Conservation (phyloP, 1,140 invertebrate genomes). For the Bombus vancouverensis region DNA sequence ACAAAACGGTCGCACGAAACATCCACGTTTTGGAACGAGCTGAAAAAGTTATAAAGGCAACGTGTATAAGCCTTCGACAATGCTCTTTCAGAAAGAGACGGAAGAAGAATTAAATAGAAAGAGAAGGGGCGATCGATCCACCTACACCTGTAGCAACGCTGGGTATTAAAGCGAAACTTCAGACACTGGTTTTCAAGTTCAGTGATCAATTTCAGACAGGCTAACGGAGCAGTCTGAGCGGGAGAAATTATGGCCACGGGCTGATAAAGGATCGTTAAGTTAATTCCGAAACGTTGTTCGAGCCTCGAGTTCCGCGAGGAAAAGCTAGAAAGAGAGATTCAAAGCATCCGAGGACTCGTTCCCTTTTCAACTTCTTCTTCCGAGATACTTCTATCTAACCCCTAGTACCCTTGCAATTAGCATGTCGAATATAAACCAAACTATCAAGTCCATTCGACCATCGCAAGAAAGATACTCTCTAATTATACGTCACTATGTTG, state of each 20-base stretch:
- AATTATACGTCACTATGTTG: constrained; percentile 15
- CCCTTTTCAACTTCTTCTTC: neutral
- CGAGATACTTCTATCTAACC: neutral
- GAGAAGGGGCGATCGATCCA: neutral
- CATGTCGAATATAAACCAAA: neutral
- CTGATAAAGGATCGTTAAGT: constrained; percentile 41
- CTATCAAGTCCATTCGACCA: no score
- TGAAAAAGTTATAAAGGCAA: neutral
- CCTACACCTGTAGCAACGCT: constrained; percentile 1
- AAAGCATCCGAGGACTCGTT: neutral
- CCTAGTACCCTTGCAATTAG: neutral
- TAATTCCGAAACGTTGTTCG: constrained; percentile 23
- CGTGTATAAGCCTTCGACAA: neutral
- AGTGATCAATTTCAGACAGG: constrained; percentile 30
- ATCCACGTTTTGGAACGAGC: neutral
- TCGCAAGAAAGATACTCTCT: neutral
- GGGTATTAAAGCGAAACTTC: constrained; percentile 31
- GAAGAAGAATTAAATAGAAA: neutral
- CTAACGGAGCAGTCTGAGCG: neutral
- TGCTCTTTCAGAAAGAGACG: neutral
- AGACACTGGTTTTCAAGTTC: constrained; percentile 42
- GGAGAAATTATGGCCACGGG: constrained; percentile 18
- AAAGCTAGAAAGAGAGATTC: neutral
- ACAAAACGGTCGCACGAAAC: neutral
- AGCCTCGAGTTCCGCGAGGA: neutral